phyloP scores from a whole-genome alignment of 2,797 vertebrate species.

The Acanthornis magna region DNA sequence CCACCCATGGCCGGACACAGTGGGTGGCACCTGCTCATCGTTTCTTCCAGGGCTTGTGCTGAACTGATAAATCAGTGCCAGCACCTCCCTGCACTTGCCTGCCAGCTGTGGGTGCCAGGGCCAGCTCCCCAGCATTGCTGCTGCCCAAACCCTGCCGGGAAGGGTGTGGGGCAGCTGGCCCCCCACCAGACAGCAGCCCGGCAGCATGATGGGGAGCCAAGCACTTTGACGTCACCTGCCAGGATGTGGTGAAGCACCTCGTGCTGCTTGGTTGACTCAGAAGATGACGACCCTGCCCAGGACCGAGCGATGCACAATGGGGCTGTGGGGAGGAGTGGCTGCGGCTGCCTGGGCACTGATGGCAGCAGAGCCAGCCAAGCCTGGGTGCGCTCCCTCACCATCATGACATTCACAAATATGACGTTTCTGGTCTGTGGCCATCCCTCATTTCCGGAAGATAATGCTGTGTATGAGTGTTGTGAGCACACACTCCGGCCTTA shows the following conservation, averaged over 20 bases:
- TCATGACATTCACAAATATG: not conserved
- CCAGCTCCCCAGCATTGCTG: not conserved
- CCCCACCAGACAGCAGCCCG: not conserved
- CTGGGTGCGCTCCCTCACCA: not conserved
- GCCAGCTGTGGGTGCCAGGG: not conserved
- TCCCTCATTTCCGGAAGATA: not conserved
- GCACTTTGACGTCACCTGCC: not conserved
- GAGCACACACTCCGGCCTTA: not conserved
- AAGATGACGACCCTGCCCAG: not conserved
- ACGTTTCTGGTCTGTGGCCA: not conserved
- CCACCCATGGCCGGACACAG: not conserved
- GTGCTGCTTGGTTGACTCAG: constrained; percentile 23
- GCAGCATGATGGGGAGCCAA: fast-evolving
- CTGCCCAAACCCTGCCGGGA: not conserved
- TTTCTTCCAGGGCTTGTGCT: not conserved
- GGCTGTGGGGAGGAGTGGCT: not conserved
- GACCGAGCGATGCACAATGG: not conserved
- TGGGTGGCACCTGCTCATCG: not conserved
- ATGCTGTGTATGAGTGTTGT: not conserved
- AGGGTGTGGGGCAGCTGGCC: not conserved
- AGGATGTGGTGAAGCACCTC: constrained; percentile 23
- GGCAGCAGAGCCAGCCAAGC: not conserved
- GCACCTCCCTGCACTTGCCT: not conserved
- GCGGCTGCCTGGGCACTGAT: fast-evolving
- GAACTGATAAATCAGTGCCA: not conserved